Base-by-base conservation (phyloP, 2,113 vertebrate species). In the Piaya cayana region DNA sequence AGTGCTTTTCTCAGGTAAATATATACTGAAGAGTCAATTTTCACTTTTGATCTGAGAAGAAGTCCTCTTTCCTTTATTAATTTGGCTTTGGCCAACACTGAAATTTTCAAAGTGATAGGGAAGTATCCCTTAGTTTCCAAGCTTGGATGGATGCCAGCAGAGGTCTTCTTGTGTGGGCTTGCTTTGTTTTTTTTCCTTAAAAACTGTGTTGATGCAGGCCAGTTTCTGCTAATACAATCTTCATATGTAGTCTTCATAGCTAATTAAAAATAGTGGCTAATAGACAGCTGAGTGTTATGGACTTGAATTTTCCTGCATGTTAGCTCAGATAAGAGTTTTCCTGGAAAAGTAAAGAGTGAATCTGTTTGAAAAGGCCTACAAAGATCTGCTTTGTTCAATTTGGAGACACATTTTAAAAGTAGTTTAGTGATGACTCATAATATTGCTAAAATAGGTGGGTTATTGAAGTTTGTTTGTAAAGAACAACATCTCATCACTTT, bases 161-260 rank as follows among this genome's bases (percentile, higher is more conserved):
- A 82, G 55, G 37, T 92, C 93, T 95, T 89, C 69, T 89, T 90
- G 23, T 91, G 91, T 79, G 81, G 69, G 63, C 71, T 92, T 0
- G 14, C 89, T 92, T 93, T 85, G 65, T 93, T 96, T 95, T 82
- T 95, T 94, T 95, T 94, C 39, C 53, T 91, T 53, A 84, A 63
- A 92, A 95, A 42, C 79, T 64, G 16, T 92, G 69, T 74, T 91
- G 39, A 65, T 92, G 92, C 49, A 74, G 82, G 75, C 84, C 72
- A 76, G 67, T 95, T 83, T 65, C 76, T 91, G 53, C 81, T 76
- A 17, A 47, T 92, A 72, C 9, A 67, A n/a, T 36, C 78, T 82
- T 84, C 62, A 60, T 45, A 32, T 78, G 32, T 45, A 56, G 52
- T 64, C 52, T 86, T 94, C 59, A 64, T 36, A 86, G 53, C 77